Percentiles rank a stretch among this genome's conserved stretches.
Evolutionary conservation across 2,797 vertebrate species (phyloP).

Genomic region (Xyrichtys novacula): DNA sequence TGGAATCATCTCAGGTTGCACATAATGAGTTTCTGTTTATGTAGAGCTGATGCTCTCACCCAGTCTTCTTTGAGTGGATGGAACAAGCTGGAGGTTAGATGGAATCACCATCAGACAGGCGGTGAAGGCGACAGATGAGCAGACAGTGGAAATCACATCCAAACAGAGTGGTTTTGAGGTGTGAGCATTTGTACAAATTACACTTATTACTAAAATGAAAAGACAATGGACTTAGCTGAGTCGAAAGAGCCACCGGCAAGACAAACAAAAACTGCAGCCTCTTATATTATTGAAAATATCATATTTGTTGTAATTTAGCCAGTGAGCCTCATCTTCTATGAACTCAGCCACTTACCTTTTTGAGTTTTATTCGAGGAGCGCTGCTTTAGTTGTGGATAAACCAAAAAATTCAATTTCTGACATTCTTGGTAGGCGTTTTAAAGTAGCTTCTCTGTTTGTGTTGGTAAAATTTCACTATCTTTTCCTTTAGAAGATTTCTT

Average conservation of each 20-base stretch:
- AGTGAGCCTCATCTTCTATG: too few species aligned
- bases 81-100: conserved; percentile 1
- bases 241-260: too few species aligned
- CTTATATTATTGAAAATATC: too few species aligned
- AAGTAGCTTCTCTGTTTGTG: neutral
- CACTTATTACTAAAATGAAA: too few species aligned
- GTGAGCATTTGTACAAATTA: conserved; percentile 13
- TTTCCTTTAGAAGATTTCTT: conserved; percentile 5
- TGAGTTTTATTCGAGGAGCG: too few species aligned
- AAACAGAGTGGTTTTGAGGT: neutral
- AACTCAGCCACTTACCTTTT: too few species aligned
- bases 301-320: too few species aligned
- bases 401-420: too few species aligned
- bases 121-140: neutral
- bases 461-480: neutral
- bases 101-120: conserved; percentile 4
- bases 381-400: too few species aligned
- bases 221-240: too few species aligned
- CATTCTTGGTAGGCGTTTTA: neutral
- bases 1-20: conserved; percentile 35
- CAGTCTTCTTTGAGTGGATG: conserved; percentile 15
- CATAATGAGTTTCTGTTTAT: conserved; percentile 42
- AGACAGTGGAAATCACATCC: neutral
- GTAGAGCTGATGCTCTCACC: conserved; percentile 23
- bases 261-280: too few species aligned